A percentile compares a stretch with the other conserved stretches of the same genome.
Conservation (phyloP, 2,113 vertebrate genomes). For the Cyprinodon brontotheroides region DNA sequence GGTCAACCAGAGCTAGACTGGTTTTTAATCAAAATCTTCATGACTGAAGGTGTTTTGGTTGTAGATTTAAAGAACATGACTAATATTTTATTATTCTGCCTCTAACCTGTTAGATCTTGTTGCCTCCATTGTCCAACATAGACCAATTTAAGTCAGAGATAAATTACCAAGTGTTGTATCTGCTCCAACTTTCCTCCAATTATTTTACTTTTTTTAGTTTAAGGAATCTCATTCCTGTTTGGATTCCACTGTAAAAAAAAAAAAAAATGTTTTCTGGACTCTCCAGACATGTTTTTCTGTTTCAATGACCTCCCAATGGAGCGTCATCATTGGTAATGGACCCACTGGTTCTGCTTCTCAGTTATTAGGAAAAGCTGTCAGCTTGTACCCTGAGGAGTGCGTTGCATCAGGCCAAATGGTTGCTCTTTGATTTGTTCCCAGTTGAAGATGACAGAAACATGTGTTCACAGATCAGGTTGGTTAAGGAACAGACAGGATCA, state of each 20-base stretch:
- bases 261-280: neutral
- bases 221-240: neutral
- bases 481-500: slow-evolving; percentile 47
- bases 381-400: neutral
- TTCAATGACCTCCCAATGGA: slow-evolving; percentile 33
- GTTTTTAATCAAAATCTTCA: too few relatives aligned
- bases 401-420: slow-evolving; percentile 38
- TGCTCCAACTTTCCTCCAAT: neutral
- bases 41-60: too few relatives aligned
- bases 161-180: too few relatives aligned
- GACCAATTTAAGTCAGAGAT: too few relatives aligned
- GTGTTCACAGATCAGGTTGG: slow-evolving; percentile 69
- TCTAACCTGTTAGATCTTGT: too few relatives aligned
- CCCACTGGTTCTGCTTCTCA: slow-evolving; percentile 20
- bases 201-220: neutral
- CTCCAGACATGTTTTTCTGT: neutral
- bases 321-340: slow-evolving; percentile 5
- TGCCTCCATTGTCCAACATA: too few relatives aligned
- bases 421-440: slow-evolving; percentile 27
- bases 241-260: neutral
- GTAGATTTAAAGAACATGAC: too few relatives aligned
- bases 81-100: too few relatives aligned
- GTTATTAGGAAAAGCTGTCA: slow-evolving; percentile 13
- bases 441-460: slow-evolving; percentile 57
- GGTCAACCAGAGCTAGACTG: neutral